Evolutionary conservation across 2,797 vertebrate genomes (phyloP).

Genomic region (Pangasius larnaudii): DNA sequence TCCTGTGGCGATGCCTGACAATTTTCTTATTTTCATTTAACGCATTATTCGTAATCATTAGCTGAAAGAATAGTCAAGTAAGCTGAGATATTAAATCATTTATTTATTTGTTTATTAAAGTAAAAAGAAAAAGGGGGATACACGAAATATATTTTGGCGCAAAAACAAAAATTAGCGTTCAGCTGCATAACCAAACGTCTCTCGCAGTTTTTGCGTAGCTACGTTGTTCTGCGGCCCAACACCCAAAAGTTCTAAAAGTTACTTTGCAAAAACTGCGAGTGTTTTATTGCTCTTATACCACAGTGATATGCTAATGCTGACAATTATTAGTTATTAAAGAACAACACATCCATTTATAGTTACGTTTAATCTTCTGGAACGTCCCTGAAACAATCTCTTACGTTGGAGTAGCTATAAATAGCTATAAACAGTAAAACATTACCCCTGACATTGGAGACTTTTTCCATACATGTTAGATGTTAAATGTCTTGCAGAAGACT

Average conservation of each 20-base stretch:
- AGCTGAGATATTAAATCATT: neutral
- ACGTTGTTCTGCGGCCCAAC: neutral
- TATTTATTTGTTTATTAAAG: neutral
- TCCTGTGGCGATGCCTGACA: neutral
- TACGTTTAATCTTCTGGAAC: neutral
- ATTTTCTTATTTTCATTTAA: neutral
- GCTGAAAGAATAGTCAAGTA: neutral
- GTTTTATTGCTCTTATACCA: neutral
- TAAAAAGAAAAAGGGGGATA: neutral
- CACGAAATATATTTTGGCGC: neutral
- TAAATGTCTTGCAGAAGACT: neutral
- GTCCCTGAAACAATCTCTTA: neutral
- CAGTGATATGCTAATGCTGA: neutral
- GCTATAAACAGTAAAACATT: neutral
- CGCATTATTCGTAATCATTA: neutral
- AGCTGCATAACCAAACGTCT: neutral
- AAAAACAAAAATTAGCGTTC: neutral
- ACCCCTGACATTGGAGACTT: neutral
- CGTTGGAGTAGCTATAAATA: neutral
- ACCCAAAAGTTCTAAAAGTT: neutral
- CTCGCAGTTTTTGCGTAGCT: neutral
- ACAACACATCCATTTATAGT: neutral
- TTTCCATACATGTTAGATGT: neutral
- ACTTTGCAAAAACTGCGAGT: neutral
- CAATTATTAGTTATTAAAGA: neutral